phyloP scores from a whole-genome alignment of 1,140 invertebrate genomes.

The Drosophila truncata region DNA sequence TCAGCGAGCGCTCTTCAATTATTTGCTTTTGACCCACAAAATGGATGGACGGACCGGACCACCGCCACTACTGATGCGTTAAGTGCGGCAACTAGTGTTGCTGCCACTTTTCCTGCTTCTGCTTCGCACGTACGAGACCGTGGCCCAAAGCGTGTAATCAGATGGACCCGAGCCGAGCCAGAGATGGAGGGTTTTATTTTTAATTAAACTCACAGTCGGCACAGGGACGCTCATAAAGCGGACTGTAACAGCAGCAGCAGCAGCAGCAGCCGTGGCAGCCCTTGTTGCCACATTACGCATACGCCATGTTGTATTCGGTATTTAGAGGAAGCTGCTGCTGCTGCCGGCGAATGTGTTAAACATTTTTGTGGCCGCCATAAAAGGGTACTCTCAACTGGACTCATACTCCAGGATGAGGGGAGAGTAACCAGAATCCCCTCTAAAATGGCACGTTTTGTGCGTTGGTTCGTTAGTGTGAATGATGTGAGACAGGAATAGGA shows the following conservation, averaged over 20 bases:
- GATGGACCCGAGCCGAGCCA: conserved; percentile 25
- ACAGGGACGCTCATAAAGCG: conserved; percentile 59
- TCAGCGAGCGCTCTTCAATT: conserved; percentile 55
- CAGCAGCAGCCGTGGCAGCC: not conserved
- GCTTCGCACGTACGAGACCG: conserved; percentile 43
- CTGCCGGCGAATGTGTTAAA: conserved; percentile 69
- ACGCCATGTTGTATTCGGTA: conserved; percentile 36
- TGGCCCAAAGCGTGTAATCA: conserved; percentile 60
- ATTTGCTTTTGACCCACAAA: conserved; percentile 74
- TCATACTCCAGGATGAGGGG: not conserved
- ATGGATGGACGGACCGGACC: conserved; percentile 13
- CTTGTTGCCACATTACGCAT: conserved; percentile 67
- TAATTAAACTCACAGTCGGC: conserved; percentile 67
- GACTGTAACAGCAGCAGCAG: conserved; percentile 12
- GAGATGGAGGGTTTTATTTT: conserved; percentile 69
- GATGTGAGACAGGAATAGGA: conserved; percentile 35
- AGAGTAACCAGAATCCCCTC: conserved; percentile 7
- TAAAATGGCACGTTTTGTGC: conserved; percentile 58
- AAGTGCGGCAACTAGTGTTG: conserved; percentile 41
- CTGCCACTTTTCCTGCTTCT: conserved; percentile 12
- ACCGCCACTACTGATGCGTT: conserved; percentile 40
- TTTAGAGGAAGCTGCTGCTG: conserved; percentile 46
- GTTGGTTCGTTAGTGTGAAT: conserved; percentile 75
- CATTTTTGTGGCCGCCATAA: conserved; percentile 76
- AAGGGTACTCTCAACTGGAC: conserved; percentile 56